Evolutionary conservation across 2,888 invertebrate species (phyloP).

Genomic region (Drosophila buzzatii): DNA sequence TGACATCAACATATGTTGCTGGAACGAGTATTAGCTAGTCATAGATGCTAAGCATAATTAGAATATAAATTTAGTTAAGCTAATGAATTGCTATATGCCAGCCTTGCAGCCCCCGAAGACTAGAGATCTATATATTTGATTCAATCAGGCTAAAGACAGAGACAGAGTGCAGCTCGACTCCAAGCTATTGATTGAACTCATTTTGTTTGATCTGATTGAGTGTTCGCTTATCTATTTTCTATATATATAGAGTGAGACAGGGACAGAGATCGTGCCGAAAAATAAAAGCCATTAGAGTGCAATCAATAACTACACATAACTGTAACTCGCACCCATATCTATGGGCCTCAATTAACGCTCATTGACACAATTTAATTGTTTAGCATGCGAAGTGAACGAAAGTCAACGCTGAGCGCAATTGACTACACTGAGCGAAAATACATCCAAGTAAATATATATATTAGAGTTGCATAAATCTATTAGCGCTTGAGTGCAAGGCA

Average conservation of each 20-base stretch:
- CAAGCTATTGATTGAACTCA: conserved; percentile 17
- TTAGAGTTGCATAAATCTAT: too few species aligned
- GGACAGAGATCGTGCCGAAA: not conserved
- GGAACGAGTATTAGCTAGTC: not conserved
- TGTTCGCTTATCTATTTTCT: not conserved
- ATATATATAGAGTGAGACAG: not conserved
- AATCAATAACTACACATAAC: conserved; percentile 44
- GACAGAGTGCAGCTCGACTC: not conserved
- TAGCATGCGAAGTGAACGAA: conserved; percentile 30
- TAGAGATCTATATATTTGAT: not conserved
- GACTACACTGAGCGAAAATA: conserved; percentile 39
- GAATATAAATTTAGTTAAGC: not conserved
- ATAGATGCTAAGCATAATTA: not conserved
- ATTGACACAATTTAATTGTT: conserved; percentile 75
- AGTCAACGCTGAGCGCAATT: conserved; percentile 37
- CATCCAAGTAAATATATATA: not conserved
- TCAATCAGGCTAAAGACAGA: not conserved
- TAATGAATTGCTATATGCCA: not conserved
- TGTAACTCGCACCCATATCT: conserved; percentile 41
- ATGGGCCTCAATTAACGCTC: conserved; percentile 67
- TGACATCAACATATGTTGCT: not conserved
- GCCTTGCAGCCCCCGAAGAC: not conserved
- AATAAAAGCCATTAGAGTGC: conserved; percentile 23
- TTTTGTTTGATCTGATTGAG: not conserved
- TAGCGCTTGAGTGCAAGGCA: not conserved